Evolutionary conservation across 2,888 invertebrate species (phyloP).

Genomic region (Tachina lurida): DNA sequence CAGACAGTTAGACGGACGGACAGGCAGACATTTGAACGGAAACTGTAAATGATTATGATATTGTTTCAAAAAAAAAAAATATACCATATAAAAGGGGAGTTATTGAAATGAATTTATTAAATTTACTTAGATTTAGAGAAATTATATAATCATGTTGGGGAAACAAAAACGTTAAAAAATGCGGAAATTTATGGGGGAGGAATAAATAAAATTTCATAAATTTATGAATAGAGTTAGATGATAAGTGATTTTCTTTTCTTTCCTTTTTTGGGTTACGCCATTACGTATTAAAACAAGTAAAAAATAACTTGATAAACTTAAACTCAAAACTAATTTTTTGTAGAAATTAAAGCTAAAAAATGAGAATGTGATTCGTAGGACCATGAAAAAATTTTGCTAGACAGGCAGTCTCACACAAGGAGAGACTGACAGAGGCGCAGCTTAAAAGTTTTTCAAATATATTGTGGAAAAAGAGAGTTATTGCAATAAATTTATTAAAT

Average conservation of each 20-base stretch:
- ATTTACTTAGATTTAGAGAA: conserved; percentile 63
- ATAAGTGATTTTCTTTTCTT: too few relatives aligned
- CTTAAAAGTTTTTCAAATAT: too few relatives aligned
- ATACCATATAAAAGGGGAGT: conserved; percentile 27
- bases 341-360: too few relatives aligned
- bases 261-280: background rate
- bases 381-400: too few relatives aligned
- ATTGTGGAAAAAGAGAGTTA: too few relatives aligned
- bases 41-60: conserved; percentile 54
- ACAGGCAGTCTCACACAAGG: too few relatives aligned
- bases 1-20: conserved; percentile 25
- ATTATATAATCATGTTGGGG: conserved; percentile 42
- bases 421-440: too few relatives aligned
- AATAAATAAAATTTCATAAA: conserved; percentile 21
- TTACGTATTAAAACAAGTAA: background rate
- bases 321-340: too few relatives aligned
- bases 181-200: background rate
- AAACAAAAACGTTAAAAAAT: background rate
- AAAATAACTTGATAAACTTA: too few relatives aligned
- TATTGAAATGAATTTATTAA: conserved; percentile 68
- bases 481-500: too few relatives aligned
- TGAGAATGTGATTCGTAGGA: too few relatives aligned
- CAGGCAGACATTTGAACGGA: conserved; percentile 2
- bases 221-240: background rate
- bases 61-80: conserved; percentile 14